These are phyloP conservation scores for Sminthurides aquaticus DNA, from an alignment of 2,888 invertebrate species.

Conservation along the genomic window DNA sequence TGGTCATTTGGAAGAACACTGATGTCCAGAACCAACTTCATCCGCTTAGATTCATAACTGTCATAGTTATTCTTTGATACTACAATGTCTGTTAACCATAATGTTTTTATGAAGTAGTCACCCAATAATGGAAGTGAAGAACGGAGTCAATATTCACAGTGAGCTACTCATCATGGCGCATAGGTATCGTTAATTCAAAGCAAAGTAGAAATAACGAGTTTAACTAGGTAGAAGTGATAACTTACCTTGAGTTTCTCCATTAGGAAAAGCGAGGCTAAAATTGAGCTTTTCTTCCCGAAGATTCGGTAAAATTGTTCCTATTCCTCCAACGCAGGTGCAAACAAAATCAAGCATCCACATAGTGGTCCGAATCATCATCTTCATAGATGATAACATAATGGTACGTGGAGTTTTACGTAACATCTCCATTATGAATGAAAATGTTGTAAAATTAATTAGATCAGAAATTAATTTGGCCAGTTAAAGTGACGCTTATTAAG, in stretches of 20 bases:
- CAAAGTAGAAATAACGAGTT: too few relatives aligned
- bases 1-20: slow-evolving; percentile 21
- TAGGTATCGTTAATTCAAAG: too few relatives aligned
- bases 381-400: not conserved
- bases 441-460: too few relatives aligned
- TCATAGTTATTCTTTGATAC: slow-evolving; percentile 2
- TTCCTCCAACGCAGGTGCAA: not conserved
- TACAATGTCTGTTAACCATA: not conserved
- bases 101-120: too few relatives aligned
- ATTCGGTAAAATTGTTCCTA: not conserved
- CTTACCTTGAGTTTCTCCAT: slow-evolving; percentile 13
- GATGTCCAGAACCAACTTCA: slow-evolving; percentile 33
- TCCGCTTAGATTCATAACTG: slow-evolving; percentile 26
- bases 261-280: slow-evolving; percentile 11
- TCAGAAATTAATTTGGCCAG: too few relatives aligned
- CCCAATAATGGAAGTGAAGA: too few relatives aligned
- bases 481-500: too few relatives aligned
- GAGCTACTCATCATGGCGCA: too few relatives aligned
- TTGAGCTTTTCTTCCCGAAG: slow-evolving; percentile 3
- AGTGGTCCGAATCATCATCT: not conserved
- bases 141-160: too few relatives aligned
- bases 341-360: not conserved
- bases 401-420: not conserved
- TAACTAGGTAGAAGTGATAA: too few relatives aligned
- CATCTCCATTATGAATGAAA: not conserved